Base-by-base conservation (phyloP, 2,888 invertebrate genomes). In the Oligia fasciuncula region DNA sequence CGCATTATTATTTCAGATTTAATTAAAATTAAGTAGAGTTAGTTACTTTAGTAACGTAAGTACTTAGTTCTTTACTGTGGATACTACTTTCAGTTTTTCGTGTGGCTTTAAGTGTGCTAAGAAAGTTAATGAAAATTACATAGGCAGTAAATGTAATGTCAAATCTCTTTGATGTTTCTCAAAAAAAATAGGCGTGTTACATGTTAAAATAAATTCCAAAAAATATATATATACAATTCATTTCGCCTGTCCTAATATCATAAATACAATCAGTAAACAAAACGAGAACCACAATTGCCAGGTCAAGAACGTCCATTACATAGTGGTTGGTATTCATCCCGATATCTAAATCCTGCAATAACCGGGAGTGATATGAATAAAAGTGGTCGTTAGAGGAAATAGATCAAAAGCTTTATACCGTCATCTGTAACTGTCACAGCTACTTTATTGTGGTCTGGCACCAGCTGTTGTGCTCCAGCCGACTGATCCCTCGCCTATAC, bases 371-470 rank as follows among this genome's bases (percentile, higher is more conserved):
- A 86, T 86, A 89, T 87, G 88, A 90, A 91, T 88, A 92, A 91
- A 90, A 89, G 89, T 89, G 88, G 89, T 89, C 90, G 90, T 91
- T 90, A 92, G 90, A 92, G 90, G 92, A 91, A 91, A 94, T 94
- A 95, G 94, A 96, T 95, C 95, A 96, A 95, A 94, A 93, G 94
- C 90, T 91, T 90, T 90, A 92, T 91, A 90, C 89, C 91, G 92
- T 92, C 93, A 93, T 94, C 93, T 92, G 92, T 94, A 91, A 92
- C 91, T 95, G 94, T 94, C 94, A 90, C 90, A 87, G 89, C 87
- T 90, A 90, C 93, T 95, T 94, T 94, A 93, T 93, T 93, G 94
- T 93, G 92, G 93, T 90, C 91, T 87, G 92, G 89, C 90, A 90
- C 92, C 94, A 94, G 95, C 94, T 95, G 95, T 91, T 91, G 89